Base-by-base conservation (phyloP, 2,113 vertebrate species). In the Mystacornis crossleyi region DNA sequence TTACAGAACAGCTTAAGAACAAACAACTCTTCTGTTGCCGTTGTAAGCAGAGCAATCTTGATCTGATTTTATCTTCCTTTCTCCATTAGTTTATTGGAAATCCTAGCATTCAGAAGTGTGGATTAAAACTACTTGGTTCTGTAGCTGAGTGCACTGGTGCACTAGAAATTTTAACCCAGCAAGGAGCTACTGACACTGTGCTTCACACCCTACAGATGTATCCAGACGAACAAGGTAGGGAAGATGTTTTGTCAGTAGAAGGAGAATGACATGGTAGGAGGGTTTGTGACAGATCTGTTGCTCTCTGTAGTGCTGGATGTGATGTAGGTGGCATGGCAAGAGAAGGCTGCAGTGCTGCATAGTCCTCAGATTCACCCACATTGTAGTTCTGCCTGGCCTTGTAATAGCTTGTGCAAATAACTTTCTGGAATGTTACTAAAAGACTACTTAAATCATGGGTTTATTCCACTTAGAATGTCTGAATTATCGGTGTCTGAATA, bases 191-290 rank as follows among this genome's bases (percentile, higher is more conserved):
- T 74, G 99, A 99, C 93, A 99, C 98, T 0, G 98, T 98, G 36
- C 98, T 99, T 42, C 99, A 99, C 36, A 98, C 98, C 10, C 97
- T 99, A 2, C 99, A 99, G 96, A 99, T 99, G 99, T 99, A 99
- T 96, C 99, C 99, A 25, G 97, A 96, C 11, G 98, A 99, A 21
- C 98, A 98, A 98, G 99, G 99, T 99, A 60, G 43, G 53, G 57
- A 50, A 91, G 43, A 13, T 71, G 7, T 73, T 86, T 31, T 58
- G 21, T 55, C 36, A 43, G n/a, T 31, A 71, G 31, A 81, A 48
- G 33, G 21, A 60, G 57, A 55, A 42, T 71, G 72, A 15, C 25
- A 1, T 18, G 38, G 45, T 33, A 45, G 69, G 21, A 93, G 43
- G 34, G 28, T 24, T 18, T 77, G 43, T 60, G 33, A 25, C 20